Evolutionary conservation across 2,888 invertebrate genomes (phyloP).

Genomic region (Malacosoma neustria): DNA sequence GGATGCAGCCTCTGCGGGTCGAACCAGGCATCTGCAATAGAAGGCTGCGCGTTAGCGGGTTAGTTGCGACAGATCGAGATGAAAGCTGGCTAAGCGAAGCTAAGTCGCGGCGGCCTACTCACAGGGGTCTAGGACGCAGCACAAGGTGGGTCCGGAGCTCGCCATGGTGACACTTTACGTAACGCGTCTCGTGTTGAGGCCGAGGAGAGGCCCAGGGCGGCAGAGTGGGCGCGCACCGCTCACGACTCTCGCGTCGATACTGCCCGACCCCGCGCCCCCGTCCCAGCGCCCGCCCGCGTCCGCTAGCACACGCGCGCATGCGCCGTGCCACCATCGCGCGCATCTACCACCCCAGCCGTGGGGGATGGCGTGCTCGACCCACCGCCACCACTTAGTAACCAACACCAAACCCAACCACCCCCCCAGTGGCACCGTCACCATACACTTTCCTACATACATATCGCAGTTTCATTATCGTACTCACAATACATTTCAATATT

Average conservation of each 20-base stretch:
- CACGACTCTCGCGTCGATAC: constrained; percentile 74
- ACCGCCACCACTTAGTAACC: constrained; percentile 10
- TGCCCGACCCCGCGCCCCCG: constrained; percentile 33
- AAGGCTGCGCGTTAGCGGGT: constrained; percentile 73
- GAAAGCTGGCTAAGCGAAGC: constrained; percentile 44
- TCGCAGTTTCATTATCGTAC: constrained; percentile 2
- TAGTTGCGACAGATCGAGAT: constrained; percentile 63
- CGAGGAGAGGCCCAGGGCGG: constrained; percentile 35
- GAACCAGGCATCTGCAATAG: constrained; percentile 94
- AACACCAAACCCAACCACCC: constrained; percentile 3
- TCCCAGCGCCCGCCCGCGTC: constrained; percentile 28
- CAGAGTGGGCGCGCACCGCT: constrained; percentile 67
- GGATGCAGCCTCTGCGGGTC: constrained; percentile 94
- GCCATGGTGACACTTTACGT: constrained; percentile 68
- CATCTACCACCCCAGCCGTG: too few relatives aligned
- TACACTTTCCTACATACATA: background rate
- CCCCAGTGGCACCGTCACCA: constrained; percentile 2
- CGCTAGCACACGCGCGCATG: constrained; percentile 21
- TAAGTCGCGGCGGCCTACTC: constrained; percentile 42
- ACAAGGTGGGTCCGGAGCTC: constrained; percentile 62
- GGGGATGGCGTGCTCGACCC: constrained; percentile 17
- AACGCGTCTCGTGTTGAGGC: constrained; percentile 30
- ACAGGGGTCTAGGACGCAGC: constrained; percentile 67
- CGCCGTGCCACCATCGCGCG: constrained; percentile 15
- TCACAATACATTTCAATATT: too few relatives aligned